These are phyloP conservation scores for Ivindomyrus marchei DNA, from an alignment of 2,113 vertebrate genomes.

Conservation along the genomic window DNA sequence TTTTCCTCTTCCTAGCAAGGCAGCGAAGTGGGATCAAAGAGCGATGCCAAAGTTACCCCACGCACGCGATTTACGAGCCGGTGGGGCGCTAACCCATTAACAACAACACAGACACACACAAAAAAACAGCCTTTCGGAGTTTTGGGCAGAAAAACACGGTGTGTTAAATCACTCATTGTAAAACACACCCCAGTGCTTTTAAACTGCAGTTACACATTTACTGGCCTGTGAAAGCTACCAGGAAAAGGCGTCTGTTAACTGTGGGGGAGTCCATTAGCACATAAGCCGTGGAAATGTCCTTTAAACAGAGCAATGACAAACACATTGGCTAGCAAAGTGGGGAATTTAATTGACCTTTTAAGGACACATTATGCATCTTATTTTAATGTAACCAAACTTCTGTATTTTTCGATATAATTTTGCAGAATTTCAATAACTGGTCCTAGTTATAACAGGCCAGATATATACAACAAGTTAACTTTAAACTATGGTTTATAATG, in stretches of 20 bases:
- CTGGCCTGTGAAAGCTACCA: conserved; percentile 33
- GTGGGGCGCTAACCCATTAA: conserved; percentile 57
- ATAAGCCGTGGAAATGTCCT: conserved; percentile 1
- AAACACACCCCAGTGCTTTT: conserved; percentile 27
- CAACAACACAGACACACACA: conserved; percentile 29
- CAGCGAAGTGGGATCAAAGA: conserved; percentile 69
- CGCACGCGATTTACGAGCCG: conserved; percentile 54
- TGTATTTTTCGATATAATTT: neutral
- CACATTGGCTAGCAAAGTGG: neutral
- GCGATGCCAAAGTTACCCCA: conserved; percentile 31
- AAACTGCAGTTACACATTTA: conserved; percentile 29
- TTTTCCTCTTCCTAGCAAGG: conserved; percentile 63
- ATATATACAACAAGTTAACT: neutral
- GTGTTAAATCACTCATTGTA: conserved; percentile 44
- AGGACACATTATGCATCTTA: neutral
- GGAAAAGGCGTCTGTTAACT: conserved; percentile 15
- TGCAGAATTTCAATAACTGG: neutral
- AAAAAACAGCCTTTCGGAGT: conserved; percentile 36
- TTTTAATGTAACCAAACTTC: conserved; percentile 19
- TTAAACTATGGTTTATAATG: neutral
- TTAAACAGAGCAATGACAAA: conserved; percentile 13
- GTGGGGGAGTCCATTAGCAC: neutral
- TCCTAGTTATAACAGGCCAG: neutral
- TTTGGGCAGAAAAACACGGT: conserved; percentile 40
- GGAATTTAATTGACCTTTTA: conserved; percentile 9